Evolutionary conservation across 1,140 invertebrate species (phyloP).

Genomic region (Diachasmimorpha longicaudata): DNA sequence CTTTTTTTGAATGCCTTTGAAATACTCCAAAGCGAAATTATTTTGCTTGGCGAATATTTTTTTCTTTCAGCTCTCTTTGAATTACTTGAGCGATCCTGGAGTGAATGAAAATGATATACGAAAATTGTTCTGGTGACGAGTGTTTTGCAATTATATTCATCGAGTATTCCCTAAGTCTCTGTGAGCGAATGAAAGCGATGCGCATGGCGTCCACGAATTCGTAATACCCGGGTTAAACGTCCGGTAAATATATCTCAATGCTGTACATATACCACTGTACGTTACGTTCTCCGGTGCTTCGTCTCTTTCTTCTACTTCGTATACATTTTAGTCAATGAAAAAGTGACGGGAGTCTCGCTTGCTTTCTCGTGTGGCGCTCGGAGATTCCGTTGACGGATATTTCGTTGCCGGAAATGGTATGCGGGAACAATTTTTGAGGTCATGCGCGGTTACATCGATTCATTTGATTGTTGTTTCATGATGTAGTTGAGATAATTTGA

Average conservation of each 20-base stretch:
- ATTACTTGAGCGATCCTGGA: not conserved
- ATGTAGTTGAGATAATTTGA: too few species aligned
- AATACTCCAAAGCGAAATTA: not conserved
- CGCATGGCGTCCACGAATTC: slow-evolving; percentile 9
- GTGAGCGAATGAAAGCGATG: not conserved
- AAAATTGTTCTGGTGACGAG: too few species aligned
- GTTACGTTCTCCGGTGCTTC: slow-evolving; percentile 7
- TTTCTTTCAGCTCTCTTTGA: not conserved
- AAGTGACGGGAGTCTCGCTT: not conserved
- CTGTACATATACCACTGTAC: not conserved
- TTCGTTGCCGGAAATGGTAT: not conserved
- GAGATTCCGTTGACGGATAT: not conserved
- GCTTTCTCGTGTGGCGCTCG: not conserved
- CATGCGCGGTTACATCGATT: not conserved
- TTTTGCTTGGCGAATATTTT: too few species aligned
- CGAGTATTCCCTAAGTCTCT: not conserved
- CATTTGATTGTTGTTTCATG: not conserved
- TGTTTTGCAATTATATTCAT: too few species aligned
- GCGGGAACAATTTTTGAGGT: not conserved
- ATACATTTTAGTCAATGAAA: slow-evolving; percentile 27
- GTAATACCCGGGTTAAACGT: slow-evolving; percentile 1
- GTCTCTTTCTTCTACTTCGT: not conserved
- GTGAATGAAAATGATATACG: not conserved
- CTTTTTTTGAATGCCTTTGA: not conserved
- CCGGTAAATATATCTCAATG: slow-evolving; percentile 15